Conservation (phyloP, 2,888 invertebrate genomes). For the Eristalis pertinax region DNA sequence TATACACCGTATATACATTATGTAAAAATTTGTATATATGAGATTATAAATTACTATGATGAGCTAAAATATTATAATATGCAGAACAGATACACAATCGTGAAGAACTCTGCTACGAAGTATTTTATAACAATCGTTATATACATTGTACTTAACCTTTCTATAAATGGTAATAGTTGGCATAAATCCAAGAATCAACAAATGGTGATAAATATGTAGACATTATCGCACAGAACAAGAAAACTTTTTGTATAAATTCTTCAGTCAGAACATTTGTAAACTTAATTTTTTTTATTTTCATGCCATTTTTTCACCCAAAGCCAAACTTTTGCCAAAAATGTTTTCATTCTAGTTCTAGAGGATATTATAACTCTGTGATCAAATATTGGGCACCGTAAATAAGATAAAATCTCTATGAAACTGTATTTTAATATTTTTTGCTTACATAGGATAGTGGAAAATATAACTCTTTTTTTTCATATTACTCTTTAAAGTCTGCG, state of each 20-base stretch:
- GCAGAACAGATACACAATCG: no score
- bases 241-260: background rate
- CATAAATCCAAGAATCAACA: conserved; percentile 33
- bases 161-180: conserved; percentile 4
- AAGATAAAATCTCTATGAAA: background rate
- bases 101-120: background rate
- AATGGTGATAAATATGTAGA: conserved; percentile 12
- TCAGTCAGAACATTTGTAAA: background rate
- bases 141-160: background rate
- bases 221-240: background rate
- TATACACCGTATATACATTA: no score
- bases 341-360: background rate
- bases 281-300: conserved; percentile 14
- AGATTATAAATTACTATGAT: no score
- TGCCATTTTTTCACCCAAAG: background rate
- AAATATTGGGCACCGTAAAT: background rate
- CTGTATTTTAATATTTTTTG: background rate
- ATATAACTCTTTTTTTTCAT: no score
- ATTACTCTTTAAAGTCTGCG: no score
- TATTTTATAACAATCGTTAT: background rate
- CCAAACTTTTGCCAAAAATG: conserved; percentile 16
- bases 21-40: no score
- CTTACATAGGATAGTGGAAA: no score
- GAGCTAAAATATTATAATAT: no score
- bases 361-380: conserved; percentile 16